Conservation (phyloP, 2,888 invertebrate species). For the Zonitis immaculata region DNA sequence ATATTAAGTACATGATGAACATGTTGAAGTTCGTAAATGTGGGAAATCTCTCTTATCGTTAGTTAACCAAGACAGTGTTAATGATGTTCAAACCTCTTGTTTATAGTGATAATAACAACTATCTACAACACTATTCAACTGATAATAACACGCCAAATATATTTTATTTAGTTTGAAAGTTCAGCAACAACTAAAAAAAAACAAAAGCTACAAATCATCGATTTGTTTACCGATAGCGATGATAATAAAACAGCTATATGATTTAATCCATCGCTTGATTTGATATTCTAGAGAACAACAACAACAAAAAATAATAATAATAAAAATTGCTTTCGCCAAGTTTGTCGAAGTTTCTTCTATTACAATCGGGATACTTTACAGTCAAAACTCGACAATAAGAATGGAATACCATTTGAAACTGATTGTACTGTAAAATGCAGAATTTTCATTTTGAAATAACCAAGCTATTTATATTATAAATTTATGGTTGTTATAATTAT, state of each 20-base stretch:
- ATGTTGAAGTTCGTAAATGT: not conserved
- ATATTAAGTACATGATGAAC: not conserved
- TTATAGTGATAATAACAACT: conserved; percentile 12
- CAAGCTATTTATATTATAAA: no score
- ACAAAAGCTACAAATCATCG: not conserved
- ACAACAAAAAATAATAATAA: not conserved
- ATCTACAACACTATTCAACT: conserved; percentile 10
- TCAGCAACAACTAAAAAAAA: no score
- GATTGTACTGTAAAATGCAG: not conserved
- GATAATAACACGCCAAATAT: not conserved
- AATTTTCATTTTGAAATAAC: not conserved
- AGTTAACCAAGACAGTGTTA: conserved; percentile 6
- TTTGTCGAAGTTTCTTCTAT: not conserved
- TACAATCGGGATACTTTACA: not conserved
- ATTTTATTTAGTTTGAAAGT: no score
- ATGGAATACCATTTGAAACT: not conserved
- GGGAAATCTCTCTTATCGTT: not conserved
- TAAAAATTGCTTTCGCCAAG: not conserved
- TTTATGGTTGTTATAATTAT: no score
- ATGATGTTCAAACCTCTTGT: conserved; percentile 14
- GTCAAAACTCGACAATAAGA: not conserved
- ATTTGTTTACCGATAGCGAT: not conserved
- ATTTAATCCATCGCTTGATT: not conserved
- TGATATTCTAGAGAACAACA: not conserved
- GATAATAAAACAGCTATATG: not conserved